Evolutionary conservation across 2,797 vertebrate species (phyloP), one percentile per base, ranked within the genome.

Genomic region (Saxicola maurus): DNA sequence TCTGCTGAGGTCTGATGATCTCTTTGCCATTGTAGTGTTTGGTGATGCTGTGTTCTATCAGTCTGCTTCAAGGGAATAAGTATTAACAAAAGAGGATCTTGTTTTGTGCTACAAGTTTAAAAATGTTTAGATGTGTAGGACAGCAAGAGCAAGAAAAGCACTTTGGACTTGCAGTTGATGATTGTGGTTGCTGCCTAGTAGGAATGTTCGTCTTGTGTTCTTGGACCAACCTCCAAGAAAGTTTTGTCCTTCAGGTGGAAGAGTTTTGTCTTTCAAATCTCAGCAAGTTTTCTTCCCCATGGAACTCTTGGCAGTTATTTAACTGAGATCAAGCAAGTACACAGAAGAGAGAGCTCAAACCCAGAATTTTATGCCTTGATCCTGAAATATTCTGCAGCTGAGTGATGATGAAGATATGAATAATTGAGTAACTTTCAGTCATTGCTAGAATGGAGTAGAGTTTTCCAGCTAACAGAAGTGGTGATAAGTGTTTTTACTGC

Each of bases 401-500:
- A 91, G 68, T 1, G 4, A 78, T 83, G 85, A 79, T 77, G 78
- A 92, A 84, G 49, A 33, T 68, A 82, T 92, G 72, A 94, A 92
- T 94, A 92, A 92, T 88, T 91, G 40, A 94, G 28, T 76, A 73
- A 93, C 83, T 94, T 87, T 33, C 71, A 65, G 87, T 89, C 59
- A 59, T 42, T 93, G 76, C 79, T 89, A 65, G 73, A 77, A 85
- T 65, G 51, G 53, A 87, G 30, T 53, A 64, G 80, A 92, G 84
- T 89, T 94, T 87, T 82, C 28, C 37, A 83, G 76, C 76, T 92
- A 94, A 59, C 76, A 77, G 92, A 89, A 91, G 87, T 89, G 82
- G 79, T 87, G 82, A 40, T 89, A 90, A 92, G 84, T 92, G 87
- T 69, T 92, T 93, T 92, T 91, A 89, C 64, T 89, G 82, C 78